Evolutionary conservation across 2,888 invertebrate genomes (phyloP).

Genomic region (Mesodorylaimus sp.): DNA sequence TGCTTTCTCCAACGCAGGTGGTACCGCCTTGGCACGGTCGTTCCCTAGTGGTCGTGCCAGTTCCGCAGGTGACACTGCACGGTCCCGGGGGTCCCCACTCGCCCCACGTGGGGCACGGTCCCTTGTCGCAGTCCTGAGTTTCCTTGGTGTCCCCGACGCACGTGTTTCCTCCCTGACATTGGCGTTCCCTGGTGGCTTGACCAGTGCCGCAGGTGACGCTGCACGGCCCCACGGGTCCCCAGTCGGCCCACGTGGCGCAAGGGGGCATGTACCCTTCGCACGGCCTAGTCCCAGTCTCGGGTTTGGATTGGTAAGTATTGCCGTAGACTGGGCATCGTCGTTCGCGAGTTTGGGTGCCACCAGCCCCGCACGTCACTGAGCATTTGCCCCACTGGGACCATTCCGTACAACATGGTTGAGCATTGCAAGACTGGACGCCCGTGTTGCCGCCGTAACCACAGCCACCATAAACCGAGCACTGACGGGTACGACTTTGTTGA

Average conservation of each 20-base stretch:
- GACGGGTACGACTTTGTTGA: constrained; percentile 2
- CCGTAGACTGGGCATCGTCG: constrained; percentile 2
- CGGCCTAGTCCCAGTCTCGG: too few species aligned
- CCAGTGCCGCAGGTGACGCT: constrained; percentile 7
- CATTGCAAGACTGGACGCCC: neutral
- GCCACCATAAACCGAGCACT: neutral
- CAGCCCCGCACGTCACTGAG: constrained; percentile 5
- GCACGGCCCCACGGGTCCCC: constrained; percentile 8
- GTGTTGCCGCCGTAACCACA: neutral
- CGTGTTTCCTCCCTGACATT: neutral
- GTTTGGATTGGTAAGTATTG: neutral
- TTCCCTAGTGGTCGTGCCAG: constrained; percentile 1
- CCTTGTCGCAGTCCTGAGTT: constrained; percentile 6
- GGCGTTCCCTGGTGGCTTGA: neutral
- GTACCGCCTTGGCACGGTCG: constrained; percentile 6
- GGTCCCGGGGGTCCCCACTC: constrained; percentile 7
- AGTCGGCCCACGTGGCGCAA: constrained; percentile 7
- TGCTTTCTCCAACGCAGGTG: neutral
- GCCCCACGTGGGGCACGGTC: constrained; percentile 5
- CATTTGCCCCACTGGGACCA: constrained; percentile 5
- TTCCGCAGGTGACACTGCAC: constrained; percentile 8
- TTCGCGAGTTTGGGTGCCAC: constrained; percentile 6
- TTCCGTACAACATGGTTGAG: neutral
- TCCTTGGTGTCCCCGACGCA: constrained; percentile 4
- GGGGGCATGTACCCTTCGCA: too few species aligned